These are phyloP conservation scores for Linnaemya tessellans DNA, from an alignment of 2,888 invertebrate species.

Conservation along the genomic window DNA sequence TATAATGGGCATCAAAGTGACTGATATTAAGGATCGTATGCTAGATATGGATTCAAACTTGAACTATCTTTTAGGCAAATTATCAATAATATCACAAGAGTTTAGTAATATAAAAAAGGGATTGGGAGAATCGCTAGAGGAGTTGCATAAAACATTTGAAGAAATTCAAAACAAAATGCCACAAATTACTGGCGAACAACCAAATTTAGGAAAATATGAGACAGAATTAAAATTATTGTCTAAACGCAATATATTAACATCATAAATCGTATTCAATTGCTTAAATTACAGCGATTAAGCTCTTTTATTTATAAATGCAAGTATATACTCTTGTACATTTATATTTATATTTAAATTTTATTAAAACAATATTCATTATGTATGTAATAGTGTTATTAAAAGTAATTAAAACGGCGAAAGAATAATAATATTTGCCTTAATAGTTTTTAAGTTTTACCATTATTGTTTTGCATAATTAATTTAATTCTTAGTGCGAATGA, in stretches of 20 bases:
- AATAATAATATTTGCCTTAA: conserved; percentile 24
- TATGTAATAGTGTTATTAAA: conserved; percentile 18
- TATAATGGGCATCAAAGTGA: conserved; percentile 91
- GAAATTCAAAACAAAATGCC: conserved; percentile 85
- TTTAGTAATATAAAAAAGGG: conserved; percentile 92
- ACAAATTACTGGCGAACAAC: conserved; percentile 85
- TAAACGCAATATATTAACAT: conserved; percentile 75
- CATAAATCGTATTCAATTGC: conserved; percentile 40
- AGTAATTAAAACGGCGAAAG: conserved; percentile 31
- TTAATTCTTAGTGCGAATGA: conserved; percentile 23
- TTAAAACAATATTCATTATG: background rate
- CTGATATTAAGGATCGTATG: conserved; percentile 90
- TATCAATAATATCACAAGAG: conserved; percentile 92
- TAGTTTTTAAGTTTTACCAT: conserved; percentile 50
- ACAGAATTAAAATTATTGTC: conserved; percentile 80
- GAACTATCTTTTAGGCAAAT: conserved; percentile 90
- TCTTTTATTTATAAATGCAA: conserved; percentile 31
- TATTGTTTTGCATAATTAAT: conserved; percentile 32
- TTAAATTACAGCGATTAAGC: conserved; percentile 1
- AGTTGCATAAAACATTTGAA: conserved; percentile 87
- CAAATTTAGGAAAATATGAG: conserved; percentile 84
- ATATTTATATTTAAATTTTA: background rate
- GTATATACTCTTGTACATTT: conserved; percentile 10
- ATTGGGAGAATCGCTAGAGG: conserved; percentile 88
- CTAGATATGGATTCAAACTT: conserved; percentile 91